phyloP scores from a whole-genome alignment of 2,888 invertebrate genomes.

The Cinara cedri region DNA sequence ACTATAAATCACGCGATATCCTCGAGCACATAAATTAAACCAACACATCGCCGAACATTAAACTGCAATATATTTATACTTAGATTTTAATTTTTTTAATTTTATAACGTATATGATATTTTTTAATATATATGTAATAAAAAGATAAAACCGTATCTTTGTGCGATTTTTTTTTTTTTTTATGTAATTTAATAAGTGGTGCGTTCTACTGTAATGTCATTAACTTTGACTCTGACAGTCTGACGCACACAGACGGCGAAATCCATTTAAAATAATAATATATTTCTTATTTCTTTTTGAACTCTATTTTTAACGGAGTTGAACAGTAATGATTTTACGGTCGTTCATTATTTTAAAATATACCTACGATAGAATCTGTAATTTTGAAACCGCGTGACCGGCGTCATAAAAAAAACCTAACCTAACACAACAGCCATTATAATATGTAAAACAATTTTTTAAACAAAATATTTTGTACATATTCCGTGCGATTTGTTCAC shows the following conservation, averaged over 20 bases:
- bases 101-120: not conserved
- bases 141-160: not conserved
- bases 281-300: not conserved
- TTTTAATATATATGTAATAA: constrained; percentile 6
- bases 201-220: too few relatives aligned
- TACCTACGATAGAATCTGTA: too few relatives aligned
- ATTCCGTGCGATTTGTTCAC: too few relatives aligned
- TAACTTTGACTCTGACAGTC: not conserved
- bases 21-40: constrained; percentile 28
- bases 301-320: not conserved
- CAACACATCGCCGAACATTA: not conserved
- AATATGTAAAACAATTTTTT: too few relatives aligned
- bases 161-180: not conserved
- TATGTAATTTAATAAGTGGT: too few relatives aligned
- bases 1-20: constrained; percentile 37
- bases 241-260: not conserved
- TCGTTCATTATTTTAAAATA: not conserved
- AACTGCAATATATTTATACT: not conserved
- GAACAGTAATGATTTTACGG: not conserved
- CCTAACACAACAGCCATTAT: too few relatives aligned
- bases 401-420: not conserved
- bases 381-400: not conserved
- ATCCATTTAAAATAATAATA: not conserved
- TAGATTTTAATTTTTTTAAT: not conserved
- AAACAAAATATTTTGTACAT: too few relatives aligned